phyloP scores from a whole-genome alignment of 2,113 vertebrate species.

The Microcebus griseorufus region DNA sequence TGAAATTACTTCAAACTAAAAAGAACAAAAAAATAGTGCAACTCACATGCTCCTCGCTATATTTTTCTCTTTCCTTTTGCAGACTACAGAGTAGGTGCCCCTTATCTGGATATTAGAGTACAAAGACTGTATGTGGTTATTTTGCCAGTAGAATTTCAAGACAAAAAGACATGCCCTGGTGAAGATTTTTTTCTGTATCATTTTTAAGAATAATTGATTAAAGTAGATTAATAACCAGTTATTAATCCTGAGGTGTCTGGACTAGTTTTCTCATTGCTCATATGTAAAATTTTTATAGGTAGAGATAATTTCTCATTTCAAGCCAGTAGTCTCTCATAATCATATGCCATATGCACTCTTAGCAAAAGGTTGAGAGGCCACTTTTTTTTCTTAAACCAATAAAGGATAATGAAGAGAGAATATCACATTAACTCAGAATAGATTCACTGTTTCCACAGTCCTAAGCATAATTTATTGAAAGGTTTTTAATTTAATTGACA shows the following conservation, averaged over 20 bases:
- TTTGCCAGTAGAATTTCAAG: background rate
- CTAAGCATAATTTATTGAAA: constrained; percentile 59
- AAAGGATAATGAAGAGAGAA: constrained; percentile 46
- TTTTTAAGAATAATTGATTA: background rate
- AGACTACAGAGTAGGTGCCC: background rate
- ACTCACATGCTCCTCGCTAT: accelerated
- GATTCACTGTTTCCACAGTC: constrained; percentile 30
- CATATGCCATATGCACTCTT: background rate
- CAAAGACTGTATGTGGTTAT: background rate
- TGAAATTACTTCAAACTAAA: constrained; percentile 20
- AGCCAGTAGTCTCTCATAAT: background rate
- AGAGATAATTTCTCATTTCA: background rate
- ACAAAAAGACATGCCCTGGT: background rate
- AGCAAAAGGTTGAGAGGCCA: background rate
- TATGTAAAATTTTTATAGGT: background rate
- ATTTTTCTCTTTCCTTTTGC: background rate
- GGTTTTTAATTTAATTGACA: constrained; percentile 59
- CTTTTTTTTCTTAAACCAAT: background rate
- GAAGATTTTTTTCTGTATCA: background rate
- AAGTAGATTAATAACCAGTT: background rate
- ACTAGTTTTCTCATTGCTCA: background rate
- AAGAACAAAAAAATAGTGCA: background rate
- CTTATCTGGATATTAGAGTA: background rate
- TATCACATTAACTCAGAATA: constrained; percentile 38
- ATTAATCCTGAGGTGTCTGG: background rate